Percentiles rank a stretch among this genome's conserved stretches.
Evolutionary conservation across 1,140 invertebrate species (phyloP).

Genomic region (Homarus americanus): DNA sequence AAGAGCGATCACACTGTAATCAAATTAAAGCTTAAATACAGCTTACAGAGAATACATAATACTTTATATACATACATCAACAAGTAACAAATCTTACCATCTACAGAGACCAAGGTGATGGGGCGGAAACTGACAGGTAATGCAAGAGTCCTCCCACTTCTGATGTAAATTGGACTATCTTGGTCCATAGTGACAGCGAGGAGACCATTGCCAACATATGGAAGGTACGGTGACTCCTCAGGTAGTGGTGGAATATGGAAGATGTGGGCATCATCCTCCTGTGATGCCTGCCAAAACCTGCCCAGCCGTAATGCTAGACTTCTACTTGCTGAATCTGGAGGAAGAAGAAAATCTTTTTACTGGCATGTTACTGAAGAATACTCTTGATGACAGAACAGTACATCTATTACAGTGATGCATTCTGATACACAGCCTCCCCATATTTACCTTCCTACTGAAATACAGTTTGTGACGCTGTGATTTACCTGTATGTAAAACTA

Average conservation of each 20-base stretch:
- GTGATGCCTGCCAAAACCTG: conserved; percentile 47
- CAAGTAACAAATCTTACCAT: conserved; percentile 76
- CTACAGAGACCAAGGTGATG: conserved; percentile 82
- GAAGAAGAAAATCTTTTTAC: no score
- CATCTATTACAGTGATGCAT: no score
- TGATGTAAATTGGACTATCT: conserved; percentile 84
- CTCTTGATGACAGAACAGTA: no score
- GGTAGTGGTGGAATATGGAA: conserved; percentile 33
- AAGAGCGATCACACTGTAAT: no score
- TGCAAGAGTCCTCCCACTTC: conserved; percentile 85
- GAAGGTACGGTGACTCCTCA: conserved; percentile 77
- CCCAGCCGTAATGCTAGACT: conserved; percentile 50
- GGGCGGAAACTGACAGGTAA: conserved; percentile 87
- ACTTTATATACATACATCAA: conserved; percentile 2
- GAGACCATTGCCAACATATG: conserved; percentile 79
- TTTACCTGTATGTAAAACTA: no score
- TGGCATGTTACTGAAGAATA: no score
- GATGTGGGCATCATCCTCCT: conserved; percentile 58
- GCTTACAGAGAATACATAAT: not conserved
- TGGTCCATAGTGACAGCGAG: conserved; percentile 81
- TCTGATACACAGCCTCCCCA: no score
- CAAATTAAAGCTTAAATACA: no score
- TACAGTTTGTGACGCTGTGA: no score
- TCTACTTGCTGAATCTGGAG: conserved; percentile 50
- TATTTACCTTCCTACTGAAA: no score